phyloP scores from a whole-genome alignment of 2,113 vertebrate genomes.

The Stictonetta naevosa region DNA sequence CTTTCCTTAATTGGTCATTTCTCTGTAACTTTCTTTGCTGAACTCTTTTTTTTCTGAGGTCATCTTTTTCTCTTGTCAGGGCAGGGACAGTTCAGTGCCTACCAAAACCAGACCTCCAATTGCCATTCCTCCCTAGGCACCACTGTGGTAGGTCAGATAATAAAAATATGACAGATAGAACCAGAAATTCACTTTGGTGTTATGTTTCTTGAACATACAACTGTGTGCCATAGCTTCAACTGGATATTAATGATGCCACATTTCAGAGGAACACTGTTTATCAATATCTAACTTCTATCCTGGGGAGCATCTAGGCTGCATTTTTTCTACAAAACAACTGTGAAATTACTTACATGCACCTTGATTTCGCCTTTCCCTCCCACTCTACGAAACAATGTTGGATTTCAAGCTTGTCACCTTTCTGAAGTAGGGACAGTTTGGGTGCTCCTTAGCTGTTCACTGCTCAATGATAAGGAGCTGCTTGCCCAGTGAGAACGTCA shows the following conservation, averaged over 20 bases:
- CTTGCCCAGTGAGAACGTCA: background rate
- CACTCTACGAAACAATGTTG: background rate
- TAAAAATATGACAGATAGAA: background rate
- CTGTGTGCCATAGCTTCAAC: background rate
- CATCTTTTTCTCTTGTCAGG: background rate
- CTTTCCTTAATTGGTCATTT: background rate
- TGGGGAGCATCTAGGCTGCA: background rate
- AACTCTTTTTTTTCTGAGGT: background rate
- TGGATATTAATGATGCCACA: background rate
- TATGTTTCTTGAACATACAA: background rate
- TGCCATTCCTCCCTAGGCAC: fast-evolving
- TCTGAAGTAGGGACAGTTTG: background rate
- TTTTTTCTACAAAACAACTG: background rate
- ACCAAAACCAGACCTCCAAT: background rate
- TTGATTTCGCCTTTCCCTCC: background rate
- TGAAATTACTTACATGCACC: background rate
- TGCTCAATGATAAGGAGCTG: fast-evolving
- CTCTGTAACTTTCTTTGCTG: background rate
- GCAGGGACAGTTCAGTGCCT: background rate
- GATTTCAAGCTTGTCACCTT: background rate
- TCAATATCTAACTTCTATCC: background rate
- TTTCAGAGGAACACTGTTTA: background rate
- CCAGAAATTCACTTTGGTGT: background rate
- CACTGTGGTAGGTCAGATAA: background rate
- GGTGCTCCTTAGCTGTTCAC: background rate